A percentile compares a stretch with the other conserved stretches of the same genome.
Evolutionary conservation across 2,888 invertebrate genomes (phyloP).

Genomic region (Hemithea aestivaria): DNA sequence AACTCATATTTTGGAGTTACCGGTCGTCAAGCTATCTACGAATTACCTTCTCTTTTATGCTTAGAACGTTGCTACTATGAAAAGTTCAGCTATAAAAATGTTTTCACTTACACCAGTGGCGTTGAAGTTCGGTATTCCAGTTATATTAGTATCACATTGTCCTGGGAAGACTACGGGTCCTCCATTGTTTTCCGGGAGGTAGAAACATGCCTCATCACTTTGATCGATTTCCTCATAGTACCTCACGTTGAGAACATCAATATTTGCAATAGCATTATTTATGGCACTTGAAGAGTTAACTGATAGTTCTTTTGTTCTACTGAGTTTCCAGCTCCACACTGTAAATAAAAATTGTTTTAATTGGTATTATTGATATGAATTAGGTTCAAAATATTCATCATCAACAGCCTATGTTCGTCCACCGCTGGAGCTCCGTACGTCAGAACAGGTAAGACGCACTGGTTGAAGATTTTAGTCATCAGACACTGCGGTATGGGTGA

Average conservation of each 20-base stretch:
- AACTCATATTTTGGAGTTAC: too few species aligned
- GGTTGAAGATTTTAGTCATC: too few species aligned
- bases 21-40: too few species aligned
- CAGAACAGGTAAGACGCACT: too few species aligned
- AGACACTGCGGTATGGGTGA: too few species aligned
- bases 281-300: constrained; percentile 32
- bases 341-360: constrained; percentile 11
- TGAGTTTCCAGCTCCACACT: constrained; percentile 60
- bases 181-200: constrained; percentile 39
- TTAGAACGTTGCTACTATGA: too few species aligned
- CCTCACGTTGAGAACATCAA: constrained; percentile 43
- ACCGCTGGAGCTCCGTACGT: too few species aligned
- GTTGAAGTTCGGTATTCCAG: constrained; percentile 47
- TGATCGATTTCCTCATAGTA: constrained; percentile 44
- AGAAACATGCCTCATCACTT: constrained; percentile 49
- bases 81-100: too few species aligned
- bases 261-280: constrained; percentile 32
- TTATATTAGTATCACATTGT: constrained; percentile 48
- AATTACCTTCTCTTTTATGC: too few species aligned
- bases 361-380: neutral
- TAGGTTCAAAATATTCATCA: too few species aligned
- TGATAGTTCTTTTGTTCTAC: constrained; percentile 40
- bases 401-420: too few species aligned
- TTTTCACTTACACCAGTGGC: constrained; percentile 38
- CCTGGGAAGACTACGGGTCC: constrained; percentile 48